Evolutionary conservation across 2,888 invertebrate species (phyloP).

Genomic region (Graphium colonna): DNA sequence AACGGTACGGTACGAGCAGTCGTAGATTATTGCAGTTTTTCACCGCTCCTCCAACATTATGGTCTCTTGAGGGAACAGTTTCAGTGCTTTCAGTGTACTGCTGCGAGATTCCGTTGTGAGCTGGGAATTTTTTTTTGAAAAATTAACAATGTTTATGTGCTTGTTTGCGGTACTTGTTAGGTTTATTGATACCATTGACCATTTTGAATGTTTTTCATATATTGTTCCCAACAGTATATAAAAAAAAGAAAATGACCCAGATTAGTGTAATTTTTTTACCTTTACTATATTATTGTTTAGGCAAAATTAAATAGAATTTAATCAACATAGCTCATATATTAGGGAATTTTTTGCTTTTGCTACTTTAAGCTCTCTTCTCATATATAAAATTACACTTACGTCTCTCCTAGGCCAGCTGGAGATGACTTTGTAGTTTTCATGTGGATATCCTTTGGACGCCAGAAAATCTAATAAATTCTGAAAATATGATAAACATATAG

Average conservation of each 20-base stretch:
- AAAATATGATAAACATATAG: constrained; percentile 37
- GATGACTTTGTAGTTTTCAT: constrained; percentile 93
- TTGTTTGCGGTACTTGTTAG: too few species aligned
- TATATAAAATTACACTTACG: constrained; percentile 81
- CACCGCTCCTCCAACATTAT: constrained; percentile 96
- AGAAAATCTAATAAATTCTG: constrained; percentile 92
- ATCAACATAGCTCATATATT: too few species aligned
- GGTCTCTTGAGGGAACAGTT: constrained; percentile 96
- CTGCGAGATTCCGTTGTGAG: constrained; percentile 87
- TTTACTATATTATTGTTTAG: too few species aligned
- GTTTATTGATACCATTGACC: too few species aligned
- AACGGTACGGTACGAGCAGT: too few species aligned
- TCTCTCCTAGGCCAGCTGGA: constrained; percentile 97
- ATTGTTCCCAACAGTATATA: too few species aligned
- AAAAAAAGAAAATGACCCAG: too few species aligned
- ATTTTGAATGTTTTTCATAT: too few species aligned
- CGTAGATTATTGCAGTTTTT: constrained; percentile 40
- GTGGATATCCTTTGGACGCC: constrained; percentile 92
- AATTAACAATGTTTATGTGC: too few species aligned
- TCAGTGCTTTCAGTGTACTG: constrained; percentile 89
- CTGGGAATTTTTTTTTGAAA: constrained; percentile 64
- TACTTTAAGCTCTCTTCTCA: background rate
- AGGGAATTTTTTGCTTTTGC: too few species aligned
- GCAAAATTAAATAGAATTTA: too few species aligned
- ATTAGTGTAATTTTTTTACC: too few species aligned